These are phyloP conservation scores for Microplitis demolitor DNA, from an alignment of 1,140 invertebrate species.

Conservation along the genomic window DNA sequence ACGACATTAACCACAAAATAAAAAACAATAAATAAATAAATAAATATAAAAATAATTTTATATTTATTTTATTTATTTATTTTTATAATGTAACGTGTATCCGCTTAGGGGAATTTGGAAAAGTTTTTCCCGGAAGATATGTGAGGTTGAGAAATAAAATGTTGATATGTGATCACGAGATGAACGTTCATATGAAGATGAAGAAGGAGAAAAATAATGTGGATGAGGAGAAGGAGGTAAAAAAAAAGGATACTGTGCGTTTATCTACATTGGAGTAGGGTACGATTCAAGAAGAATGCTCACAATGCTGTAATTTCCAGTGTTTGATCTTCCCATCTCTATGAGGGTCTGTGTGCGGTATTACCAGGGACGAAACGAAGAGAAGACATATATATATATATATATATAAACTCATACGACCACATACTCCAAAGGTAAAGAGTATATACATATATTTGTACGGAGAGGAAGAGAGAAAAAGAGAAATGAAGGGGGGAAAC, in stretches of 20 bases:
- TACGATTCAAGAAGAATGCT: slow-evolving; percentile 31
- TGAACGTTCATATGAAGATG: slow-evolving; percentile 33
- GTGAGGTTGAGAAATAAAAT: neutral
- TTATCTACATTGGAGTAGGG: slow-evolving; percentile 11
- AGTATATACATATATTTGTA: neutral
- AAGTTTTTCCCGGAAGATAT: too few species aligned
- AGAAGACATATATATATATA: neutral
- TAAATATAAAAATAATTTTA: neutral
- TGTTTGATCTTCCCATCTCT: slow-evolving; percentile 39
- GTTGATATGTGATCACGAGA: slow-evolving; percentile 26
- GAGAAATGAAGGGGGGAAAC: slow-evolving; percentile 10
- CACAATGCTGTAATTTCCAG: slow-evolving; percentile 39
- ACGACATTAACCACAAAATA: slow-evolving; percentile 24
- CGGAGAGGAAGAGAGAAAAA: neutral
- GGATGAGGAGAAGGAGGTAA: neutral
- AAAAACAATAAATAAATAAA: slow-evolving; percentile 9
- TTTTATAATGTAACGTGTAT: neutral
- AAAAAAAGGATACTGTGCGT: neutral
- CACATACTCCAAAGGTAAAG: too few species aligned
- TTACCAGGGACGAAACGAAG: slow-evolving; percentile 4
- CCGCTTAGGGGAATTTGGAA: too few species aligned
- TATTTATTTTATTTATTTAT: neutral
- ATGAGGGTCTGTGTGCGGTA: slow-evolving; percentile 25
- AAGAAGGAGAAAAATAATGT: slow-evolving; percentile 9
- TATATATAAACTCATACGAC: too few species aligned